Percentiles rank a stretch among this genome's conserved stretches.
phyloP scores from a whole-genome alignment of 2,113 vertebrate species.

The Jacana jacana region DNA sequence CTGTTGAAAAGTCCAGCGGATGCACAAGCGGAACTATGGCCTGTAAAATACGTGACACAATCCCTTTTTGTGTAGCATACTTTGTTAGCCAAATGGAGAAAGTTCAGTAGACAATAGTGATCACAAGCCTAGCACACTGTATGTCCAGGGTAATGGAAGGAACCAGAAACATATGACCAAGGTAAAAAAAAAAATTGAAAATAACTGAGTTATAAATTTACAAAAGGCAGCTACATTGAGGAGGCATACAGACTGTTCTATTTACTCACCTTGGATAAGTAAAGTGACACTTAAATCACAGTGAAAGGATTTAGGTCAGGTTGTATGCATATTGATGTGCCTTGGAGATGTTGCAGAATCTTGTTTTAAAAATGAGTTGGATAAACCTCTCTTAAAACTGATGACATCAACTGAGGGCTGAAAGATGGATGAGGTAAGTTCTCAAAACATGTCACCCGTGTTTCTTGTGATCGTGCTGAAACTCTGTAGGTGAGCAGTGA shows the following conservation, averaged over 20 bases:
- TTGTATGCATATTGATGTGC: not conserved
- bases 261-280: not conserved
- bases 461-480: not conserved
- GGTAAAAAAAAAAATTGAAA: not conserved
- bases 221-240: not conserved
- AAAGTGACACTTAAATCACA: not conserved
- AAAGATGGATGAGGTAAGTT: not conserved
- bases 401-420: not conserved
- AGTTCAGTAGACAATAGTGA: not conserved
- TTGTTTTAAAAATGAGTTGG: not conserved
- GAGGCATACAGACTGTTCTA: not conserved
- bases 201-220: not conserved
- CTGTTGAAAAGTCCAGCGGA: not conserved
- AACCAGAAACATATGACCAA: not conserved
- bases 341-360: not conserved
- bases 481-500: not conserved
- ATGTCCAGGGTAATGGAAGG: not conserved
- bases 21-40: not conserved
- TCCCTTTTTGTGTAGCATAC: not conserved
- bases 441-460: not conserved
- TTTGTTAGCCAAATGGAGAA: not conserved
- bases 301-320: not conserved
- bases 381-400: not conserved
- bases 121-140: not conserved
- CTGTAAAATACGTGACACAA: not conserved